Evolutionary conservation across 2,888 invertebrate species (phyloP).

Genomic region (Lathronympha strigana): DNA sequence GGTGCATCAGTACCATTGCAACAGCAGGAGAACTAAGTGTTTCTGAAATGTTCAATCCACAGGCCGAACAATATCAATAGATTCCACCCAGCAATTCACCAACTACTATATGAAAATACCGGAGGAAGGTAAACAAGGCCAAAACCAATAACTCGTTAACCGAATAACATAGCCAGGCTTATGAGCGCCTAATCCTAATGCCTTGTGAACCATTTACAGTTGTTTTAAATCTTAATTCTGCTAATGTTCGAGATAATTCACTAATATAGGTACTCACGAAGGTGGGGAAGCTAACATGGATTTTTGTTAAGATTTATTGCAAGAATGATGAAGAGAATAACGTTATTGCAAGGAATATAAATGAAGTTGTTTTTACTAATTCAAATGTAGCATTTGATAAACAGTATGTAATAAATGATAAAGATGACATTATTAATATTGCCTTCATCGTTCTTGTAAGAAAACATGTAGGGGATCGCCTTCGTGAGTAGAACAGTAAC

Average conservation of each 20-base stretch:
- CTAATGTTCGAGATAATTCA: slow-evolving; percentile 54
- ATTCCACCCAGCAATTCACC: slow-evolving; percentile 76
- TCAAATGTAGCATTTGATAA: neutral
- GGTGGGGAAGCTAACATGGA: slow-evolving; percentile 30
- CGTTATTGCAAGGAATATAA: no score
- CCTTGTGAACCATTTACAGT: slow-evolving; percentile 59
- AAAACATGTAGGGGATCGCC: slow-evolving; percentile 9
- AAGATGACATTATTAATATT: neutral
- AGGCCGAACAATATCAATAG: slow-evolving; percentile 80
- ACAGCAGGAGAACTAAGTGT: slow-evolving; percentile 38
- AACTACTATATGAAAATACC: slow-evolving; percentile 79
- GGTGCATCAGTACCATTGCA: neutral
- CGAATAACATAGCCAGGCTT: slow-evolving; percentile 79
- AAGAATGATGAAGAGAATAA: slow-evolving; percentile 13
- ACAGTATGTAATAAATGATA: neutral
- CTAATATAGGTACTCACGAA: slow-evolving; percentile 42
- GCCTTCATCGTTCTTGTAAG: slow-evolving; percentile 11
- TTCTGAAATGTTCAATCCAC: slow-evolving; percentile 69
- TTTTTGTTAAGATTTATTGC: slow-evolving; percentile 1
- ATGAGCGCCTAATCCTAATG: slow-evolving; percentile 76
- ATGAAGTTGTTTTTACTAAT: neutral
- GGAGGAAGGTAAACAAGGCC: slow-evolving; percentile 76
- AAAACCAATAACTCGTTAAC: slow-evolving; percentile 73
- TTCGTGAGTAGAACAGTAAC: slow-evolving; percentile 36
- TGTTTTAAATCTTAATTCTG: slow-evolving; percentile 63